Conservation (phyloP, 2,888 invertebrate genomes). For the Lottia gigantea region DNA sequence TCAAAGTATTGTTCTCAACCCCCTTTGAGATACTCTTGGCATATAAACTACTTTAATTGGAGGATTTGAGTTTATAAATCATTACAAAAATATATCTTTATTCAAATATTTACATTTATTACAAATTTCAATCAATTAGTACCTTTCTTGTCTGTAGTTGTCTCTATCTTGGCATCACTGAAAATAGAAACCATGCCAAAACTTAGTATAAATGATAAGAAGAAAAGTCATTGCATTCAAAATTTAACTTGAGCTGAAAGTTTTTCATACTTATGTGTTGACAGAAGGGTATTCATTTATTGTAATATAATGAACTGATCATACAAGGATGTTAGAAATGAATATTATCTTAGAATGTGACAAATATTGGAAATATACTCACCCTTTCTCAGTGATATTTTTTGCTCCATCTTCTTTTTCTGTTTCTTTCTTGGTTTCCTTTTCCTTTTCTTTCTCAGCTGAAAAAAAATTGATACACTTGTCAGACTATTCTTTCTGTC, state of each 20-base stretch:
- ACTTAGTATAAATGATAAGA: too few species aligned
- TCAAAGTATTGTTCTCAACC: too few species aligned
- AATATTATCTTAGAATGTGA: too few species aligned
- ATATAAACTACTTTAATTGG: too few species aligned
- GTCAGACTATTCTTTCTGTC: too few species aligned
- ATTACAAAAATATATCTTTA: too few species aligned
- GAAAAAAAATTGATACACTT: background rate
- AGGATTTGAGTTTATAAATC: too few species aligned
- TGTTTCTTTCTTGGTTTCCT: constrained; percentile 56
- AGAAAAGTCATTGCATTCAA: background rate
- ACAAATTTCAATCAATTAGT: background rate
- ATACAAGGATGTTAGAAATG: too few species aligned
- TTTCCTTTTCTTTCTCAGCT: constrained; percentile 70
- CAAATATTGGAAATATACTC: constrained; percentile 11
- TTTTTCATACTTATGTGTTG: background rate
- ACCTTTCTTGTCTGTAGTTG: constrained; percentile 34
- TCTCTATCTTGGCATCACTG: constrained; percentile 39
- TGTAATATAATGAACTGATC: too few species aligned
- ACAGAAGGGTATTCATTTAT: too few species aligned
- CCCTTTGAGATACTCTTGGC: too few species aligned
- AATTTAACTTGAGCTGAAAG: background rate
- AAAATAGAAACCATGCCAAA: constrained; percentile 16
- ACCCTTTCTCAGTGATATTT: constrained; percentile 33
- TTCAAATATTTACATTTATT: too few species aligned
- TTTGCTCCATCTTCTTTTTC: constrained; percentile 59